Evolutionary conservation across 2,888 invertebrate genomes (phyloP).

Genomic region (Amblyjoppa fuscipennis): DNA sequence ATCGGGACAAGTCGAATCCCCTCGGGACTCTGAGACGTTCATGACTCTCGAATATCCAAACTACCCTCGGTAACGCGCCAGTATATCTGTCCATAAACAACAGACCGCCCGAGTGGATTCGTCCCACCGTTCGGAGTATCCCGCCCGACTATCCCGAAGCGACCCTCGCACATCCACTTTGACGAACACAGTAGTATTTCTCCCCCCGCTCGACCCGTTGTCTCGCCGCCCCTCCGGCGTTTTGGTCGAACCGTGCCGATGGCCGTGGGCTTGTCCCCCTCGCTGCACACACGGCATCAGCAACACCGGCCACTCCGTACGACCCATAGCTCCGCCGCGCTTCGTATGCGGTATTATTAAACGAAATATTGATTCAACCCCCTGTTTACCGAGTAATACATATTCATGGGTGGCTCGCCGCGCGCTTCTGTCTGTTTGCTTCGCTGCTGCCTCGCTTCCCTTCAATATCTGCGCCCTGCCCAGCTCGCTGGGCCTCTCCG

Average conservation of each 20-base stretch:
- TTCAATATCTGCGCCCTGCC: conserved; percentile 60
- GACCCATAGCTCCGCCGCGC: conserved; percentile 60
- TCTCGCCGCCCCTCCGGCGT: background rate
- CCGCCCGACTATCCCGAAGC: background rate
- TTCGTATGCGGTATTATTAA: conserved; percentile 82
- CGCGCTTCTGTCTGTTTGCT: conserved; percentile 82
- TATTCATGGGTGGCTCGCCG: conserved; percentile 82
- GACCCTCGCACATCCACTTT: no score
- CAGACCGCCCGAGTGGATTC: background rate
- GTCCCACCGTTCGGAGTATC: background rate
- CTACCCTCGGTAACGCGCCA: background rate
- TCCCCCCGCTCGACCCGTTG: background rate
- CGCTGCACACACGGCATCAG: conserved; percentile 22
- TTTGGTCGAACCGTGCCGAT: conserved; percentile 3
- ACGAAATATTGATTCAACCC: conserved; percentile 85
- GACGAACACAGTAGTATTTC: background rate
- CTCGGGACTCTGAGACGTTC: conserved; percentile 3
- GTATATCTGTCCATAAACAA: conserved; percentile 5
- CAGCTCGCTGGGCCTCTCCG: background rate
- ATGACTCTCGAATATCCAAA: conserved; percentile 2
- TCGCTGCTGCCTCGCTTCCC: conserved; percentile 62
- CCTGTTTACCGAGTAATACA: conserved; percentile 85
- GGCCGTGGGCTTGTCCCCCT: conserved; percentile 14
- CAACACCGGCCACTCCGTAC: conserved; percentile 7
- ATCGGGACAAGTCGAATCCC: background rate